Base-by-base conservation (phyloP, 92 coral and sea anemone species). In the Parazoanthus swiftii region DNA sequence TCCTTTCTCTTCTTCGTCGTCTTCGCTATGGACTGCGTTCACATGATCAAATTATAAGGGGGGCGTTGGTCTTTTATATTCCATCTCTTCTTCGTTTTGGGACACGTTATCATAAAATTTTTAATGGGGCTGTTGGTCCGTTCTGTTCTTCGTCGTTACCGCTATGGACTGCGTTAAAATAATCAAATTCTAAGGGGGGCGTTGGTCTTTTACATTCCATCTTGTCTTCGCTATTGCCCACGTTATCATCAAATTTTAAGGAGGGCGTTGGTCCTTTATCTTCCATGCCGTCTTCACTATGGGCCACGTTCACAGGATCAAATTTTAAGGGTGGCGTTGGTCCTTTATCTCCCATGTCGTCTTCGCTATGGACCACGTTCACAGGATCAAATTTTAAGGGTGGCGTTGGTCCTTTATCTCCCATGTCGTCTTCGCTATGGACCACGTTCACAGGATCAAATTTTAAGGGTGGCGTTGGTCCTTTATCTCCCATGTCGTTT, bases 11-110 rank as follows among this genome's bases (percentile, higher is more conserved):
- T 75, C 79, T 51, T 37, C 37, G 50, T 75, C 48, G 20, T 75
- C 46, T 43, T 75, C 79, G 79, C 79, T 75, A 75, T 36, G 79
- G 79, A 75, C 79, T 51, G 37, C 79, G 13, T 11, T 58, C 7
- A 3, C 66, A 58, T 75, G n/a, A 33, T 39, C 42, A 39, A 4
- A 39, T 39, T 4, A 2, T 4, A 4, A 39, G 42, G 42, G 42
- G 42, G 42, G 42, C 9, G 44, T 74, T 37, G 78, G 26, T 74
- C 78, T 74, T 74, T 74, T 74, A 74, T 74, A 46, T 3, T 74
- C 78, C 44, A 74, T 74, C 18, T 74, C 78, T 46, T 36, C 42
- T 29, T 74, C 78, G 44, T 46, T 36, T 6, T n/a, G 78, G 9
- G 35, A 8, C 78, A 74, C 78, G 37, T 74, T 74, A 33, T 68